Conservation (phyloP, 2,888 invertebrate species). For the Magallana nippona region DNA sequence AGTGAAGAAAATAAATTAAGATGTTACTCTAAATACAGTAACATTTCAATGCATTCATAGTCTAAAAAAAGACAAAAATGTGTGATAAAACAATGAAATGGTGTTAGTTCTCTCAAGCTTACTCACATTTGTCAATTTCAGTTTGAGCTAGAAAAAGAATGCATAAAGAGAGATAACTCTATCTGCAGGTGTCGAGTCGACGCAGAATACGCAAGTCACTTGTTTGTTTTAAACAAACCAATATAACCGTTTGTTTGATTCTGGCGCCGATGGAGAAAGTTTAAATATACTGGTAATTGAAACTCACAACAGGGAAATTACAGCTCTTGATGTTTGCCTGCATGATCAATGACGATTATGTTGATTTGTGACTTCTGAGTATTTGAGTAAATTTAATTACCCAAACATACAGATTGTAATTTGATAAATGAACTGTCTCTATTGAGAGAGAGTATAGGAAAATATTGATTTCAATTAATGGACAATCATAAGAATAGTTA, state of each 20-base stretch:
- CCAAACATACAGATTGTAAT: too few species aligned
- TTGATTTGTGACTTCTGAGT: too few species aligned
- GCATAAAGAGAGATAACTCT: slow-evolving; percentile 35
- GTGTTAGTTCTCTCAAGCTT: slow-evolving; percentile 13
- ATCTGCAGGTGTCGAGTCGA: too few species aligned
- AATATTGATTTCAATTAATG: too few species aligned
- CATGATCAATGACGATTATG: too few species aligned
- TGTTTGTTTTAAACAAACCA: slow-evolving; percentile 13
- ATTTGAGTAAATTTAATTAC: too few species aligned
- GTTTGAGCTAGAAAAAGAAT: slow-evolving; percentile 32
- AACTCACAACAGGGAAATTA: neutral
- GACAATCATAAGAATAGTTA: too few species aligned
- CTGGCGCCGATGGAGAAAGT: neutral
- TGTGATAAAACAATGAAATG: slow-evolving; percentile 16
- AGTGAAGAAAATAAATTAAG: neutral
- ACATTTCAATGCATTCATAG: neutral
- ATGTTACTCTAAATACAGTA: neutral
- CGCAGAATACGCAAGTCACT: neutral
- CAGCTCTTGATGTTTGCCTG: neutral
- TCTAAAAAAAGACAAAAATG: neutral
- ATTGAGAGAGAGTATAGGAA: too few species aligned
- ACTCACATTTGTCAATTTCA: slow-evolving; percentile 32
- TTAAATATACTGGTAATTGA: neutral
- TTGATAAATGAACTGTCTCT: too few species aligned
- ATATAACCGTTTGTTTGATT: neutral